These are phyloP conservation scores for Phytoseiulus persimilis DNA, from an alignment of 2,888 invertebrate genomes.

Conservation along the genomic window DNA sequence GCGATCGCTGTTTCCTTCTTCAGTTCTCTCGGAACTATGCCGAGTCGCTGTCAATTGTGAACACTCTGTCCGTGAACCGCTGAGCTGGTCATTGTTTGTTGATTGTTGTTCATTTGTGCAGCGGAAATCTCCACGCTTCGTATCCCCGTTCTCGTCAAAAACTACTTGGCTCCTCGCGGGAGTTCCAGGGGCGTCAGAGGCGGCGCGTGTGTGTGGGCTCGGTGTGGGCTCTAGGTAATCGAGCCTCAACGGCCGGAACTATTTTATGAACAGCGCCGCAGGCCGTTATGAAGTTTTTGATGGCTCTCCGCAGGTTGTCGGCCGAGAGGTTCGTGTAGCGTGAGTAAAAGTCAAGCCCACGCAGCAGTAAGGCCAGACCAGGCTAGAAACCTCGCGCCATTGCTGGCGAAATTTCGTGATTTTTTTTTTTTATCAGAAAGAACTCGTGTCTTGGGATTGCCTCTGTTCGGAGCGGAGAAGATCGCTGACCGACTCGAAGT, in stretches of 20 bases:
- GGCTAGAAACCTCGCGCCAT: conserved; percentile 58
- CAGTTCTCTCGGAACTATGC: too few relatives aligned
- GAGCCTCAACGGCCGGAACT: neutral
- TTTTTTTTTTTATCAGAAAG: neutral
- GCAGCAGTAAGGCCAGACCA: conserved; percentile 54
- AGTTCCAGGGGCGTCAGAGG: neutral
- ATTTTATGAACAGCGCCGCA: neutral
- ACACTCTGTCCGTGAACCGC: too few relatives aligned
- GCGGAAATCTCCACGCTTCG: too few relatives aligned
- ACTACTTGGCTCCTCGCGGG: neutral
- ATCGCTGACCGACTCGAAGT: too few relatives aligned
- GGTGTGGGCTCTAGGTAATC: neutral
- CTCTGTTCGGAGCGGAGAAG: neutral
- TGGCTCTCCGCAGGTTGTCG: conserved; percentile 5
- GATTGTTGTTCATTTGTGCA: too few relatives aligned
- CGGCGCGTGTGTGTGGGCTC: neutral
- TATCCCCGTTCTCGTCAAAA: neutral
- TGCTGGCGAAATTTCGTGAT: neutral
- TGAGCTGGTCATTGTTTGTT: too few relatives aligned
- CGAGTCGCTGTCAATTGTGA: too few relatives aligned
- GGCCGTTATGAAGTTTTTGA: neutral
- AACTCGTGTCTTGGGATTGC: too few relatives aligned
- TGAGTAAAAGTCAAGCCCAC: neutral
- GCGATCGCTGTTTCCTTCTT: neutral
- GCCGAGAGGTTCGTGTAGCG: neutral